These are phyloP conservation scores for Lethocerus indicus DNA, from an alignment of 1,140 invertebrate species.

Conservation along the genomic window DNA sequence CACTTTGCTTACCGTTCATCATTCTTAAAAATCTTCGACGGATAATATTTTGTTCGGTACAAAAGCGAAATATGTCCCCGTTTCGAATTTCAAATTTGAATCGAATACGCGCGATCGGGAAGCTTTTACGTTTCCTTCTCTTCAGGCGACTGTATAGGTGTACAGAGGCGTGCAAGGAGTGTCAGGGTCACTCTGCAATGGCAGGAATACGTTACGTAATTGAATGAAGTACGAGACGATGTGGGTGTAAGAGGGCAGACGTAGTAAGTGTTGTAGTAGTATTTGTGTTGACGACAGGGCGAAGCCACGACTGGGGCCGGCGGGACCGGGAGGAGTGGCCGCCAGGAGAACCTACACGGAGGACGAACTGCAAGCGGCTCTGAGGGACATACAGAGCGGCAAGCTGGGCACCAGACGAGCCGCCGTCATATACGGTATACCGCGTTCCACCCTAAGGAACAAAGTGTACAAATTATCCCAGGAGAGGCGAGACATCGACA, in stretches of 20 bases:
- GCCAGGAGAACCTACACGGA: conserved; percentile 70
- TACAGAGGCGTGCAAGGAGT: too few relatives aligned
- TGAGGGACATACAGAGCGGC: conserved; percentile 81
- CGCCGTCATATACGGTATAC: conserved; percentile 88
- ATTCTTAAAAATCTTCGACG: too few relatives aligned
- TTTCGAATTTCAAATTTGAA: too few relatives aligned
- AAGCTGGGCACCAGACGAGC: conserved; percentile 81
- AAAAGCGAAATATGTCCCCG: too few relatives aligned
- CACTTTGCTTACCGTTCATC: too few relatives aligned
- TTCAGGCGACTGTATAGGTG: too few relatives aligned
- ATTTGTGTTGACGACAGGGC: conserved; percentile 29
- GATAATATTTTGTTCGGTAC: too few relatives aligned
- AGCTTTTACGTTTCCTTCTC: too few relatives aligned
- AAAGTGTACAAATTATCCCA: conserved; percentile 80
- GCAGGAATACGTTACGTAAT: too few relatives aligned
- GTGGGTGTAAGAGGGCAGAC: conserved; percentile 8
- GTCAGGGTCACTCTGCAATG: too few relatives aligned
- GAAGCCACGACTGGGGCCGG: conserved; percentile 40
- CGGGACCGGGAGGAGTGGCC: conserved; percentile 34
- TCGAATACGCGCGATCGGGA: too few relatives aligned
- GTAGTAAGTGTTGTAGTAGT: conserved; percentile 13
- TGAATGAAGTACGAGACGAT: too few relatives aligned
- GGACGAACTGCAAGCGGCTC: conserved; percentile 73
- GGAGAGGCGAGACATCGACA: conserved; percentile 24
- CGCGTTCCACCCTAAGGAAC: conserved; percentile 83